phyloP scores from a whole-genome alignment of 2,888 invertebrate species.

The Eledona agricola region DNA sequence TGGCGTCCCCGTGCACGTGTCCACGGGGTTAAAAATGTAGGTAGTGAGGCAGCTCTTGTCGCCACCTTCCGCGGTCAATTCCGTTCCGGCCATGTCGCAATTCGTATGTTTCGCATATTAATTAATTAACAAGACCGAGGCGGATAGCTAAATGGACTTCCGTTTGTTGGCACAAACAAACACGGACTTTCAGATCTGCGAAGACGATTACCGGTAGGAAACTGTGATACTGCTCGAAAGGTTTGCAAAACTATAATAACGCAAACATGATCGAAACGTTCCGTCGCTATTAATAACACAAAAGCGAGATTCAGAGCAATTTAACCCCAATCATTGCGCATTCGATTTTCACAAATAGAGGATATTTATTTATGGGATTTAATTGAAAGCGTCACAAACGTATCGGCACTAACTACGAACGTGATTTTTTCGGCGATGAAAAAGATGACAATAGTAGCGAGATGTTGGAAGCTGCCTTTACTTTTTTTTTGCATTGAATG shows the following conservation, averaged over 20 bases:
- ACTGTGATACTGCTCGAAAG: no score
- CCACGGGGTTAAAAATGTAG: slow-evolving; percentile 67
- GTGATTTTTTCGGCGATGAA: slow-evolving; percentile 1
- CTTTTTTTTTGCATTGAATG: no score
- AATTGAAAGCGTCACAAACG: slow-evolving; percentile 1
- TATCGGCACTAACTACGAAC: background rate
- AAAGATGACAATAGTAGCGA: background rate
- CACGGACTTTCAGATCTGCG: no score
- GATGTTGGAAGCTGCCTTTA: no score
- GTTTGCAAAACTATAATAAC: no score
- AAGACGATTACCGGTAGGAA: no score
- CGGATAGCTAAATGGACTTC: no score
- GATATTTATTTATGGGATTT: slow-evolving; percentile 9
- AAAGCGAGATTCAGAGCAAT: slow-evolving; percentile 15
- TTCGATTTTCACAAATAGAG: slow-evolving; percentile 9
- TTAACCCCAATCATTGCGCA: slow-evolving; percentile 3
- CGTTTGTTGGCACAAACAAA: no score
- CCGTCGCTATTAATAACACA: slow-evolving; percentile 4
- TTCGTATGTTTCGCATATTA: no score
- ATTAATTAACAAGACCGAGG: no score
- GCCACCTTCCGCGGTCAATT: slow-evolving; percentile 49
- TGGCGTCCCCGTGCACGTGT: slow-evolving; percentile 69
- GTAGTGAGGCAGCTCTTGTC: slow-evolving; percentile 62
- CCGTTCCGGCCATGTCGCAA: slow-evolving; percentile 61
- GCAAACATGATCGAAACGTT: no score